phyloP scores from a whole-genome alignment of 2,888 invertebrate genomes.

The Macrostomum cliftonense region DNA sequence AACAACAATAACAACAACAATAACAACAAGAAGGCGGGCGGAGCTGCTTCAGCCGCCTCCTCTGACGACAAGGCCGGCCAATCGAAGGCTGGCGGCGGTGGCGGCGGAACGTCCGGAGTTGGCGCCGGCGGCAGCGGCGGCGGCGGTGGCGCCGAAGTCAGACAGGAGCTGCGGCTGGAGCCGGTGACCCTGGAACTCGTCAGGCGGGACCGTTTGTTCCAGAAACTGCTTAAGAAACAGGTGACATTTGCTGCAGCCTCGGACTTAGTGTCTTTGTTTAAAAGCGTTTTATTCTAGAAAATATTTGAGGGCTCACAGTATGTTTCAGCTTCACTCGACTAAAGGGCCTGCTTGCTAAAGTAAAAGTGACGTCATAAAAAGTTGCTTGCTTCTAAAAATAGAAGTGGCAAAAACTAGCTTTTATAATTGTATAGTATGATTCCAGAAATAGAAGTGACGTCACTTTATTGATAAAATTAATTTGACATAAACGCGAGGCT shows the following conservation, averaged over 20 bases:
- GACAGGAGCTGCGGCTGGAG: constrained; percentile 27
- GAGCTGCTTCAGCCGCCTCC: constrained; percentile 12
- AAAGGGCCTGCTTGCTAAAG: too few species aligned
- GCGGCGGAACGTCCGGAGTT: not conserved
- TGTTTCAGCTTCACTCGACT: too few species aligned
- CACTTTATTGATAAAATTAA: not conserved
- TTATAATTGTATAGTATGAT: not conserved
- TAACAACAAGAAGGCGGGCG: not conserved
- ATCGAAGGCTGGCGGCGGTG: not conserved
- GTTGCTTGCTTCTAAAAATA: not conserved
- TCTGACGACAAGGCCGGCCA: constrained; percentile 10
- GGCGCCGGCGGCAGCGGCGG: not conserved
- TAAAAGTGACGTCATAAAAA: not conserved
- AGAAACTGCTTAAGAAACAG: constrained; percentile 75
- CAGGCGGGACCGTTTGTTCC: constrained; percentile 26
- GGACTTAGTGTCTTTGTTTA: too few species aligned
- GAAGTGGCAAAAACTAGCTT: not conserved
- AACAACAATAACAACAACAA: not conserved
- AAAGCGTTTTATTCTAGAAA: too few species aligned
- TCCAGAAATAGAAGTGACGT: not conserved
- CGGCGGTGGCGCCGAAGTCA: not conserved
- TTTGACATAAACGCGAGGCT: too few species aligned
- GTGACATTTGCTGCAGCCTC: constrained; percentile 48
- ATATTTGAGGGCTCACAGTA: too few species aligned
- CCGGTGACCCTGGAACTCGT: constrained; percentile 27